Conservation (phyloP, 2,888 invertebrate genomes). For the Caenorhabditis afra region DNA sequence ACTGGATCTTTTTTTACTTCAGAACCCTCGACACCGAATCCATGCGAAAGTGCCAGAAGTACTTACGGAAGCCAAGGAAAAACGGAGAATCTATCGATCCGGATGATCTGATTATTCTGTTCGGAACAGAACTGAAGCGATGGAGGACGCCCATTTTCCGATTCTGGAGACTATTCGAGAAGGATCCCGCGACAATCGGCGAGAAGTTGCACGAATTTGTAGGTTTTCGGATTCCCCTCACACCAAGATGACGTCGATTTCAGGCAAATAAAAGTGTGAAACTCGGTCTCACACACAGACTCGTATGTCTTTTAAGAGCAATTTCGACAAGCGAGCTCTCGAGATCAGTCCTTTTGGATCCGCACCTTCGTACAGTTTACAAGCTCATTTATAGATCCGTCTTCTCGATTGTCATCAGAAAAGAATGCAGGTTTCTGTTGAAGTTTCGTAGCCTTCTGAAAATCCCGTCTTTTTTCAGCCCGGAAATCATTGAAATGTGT, state of each 20-base stretch:
- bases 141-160: slow-evolving; percentile 11
- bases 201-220: slow-evolving; percentile 35
- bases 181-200: slow-evolving; percentile 3
- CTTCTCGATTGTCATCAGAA: slow-evolving; percentile 6
- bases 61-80: slow-evolving; percentile 13
- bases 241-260: not conserved
- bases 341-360: not conserved
- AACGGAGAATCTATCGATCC: not conserved
- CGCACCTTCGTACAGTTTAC: slow-evolving; percentile 10
- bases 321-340: slow-evolving; percentile 10
- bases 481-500: slow-evolving; percentile 16
- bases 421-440: slow-evolving; percentile 13
- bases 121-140: slow-evolving; percentile 15
- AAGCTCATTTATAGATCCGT: slow-evolving; percentile 28
- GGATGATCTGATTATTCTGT: slow-evolving; percentile 5
- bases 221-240: not conserved
- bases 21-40: slow-evolving; percentile 10
- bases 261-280: slow-evolving; percentile 24
- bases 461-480: slow-evolving; percentile 12
- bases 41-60: slow-evolving; percentile 20
- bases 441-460: not conserved
- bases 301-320: slow-evolving; percentile 9
- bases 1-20: not conserved
- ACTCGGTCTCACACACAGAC: slow-evolving; percentile 8
- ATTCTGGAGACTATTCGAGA: slow-evolving; percentile 37